Percentiles rank a stretch among this genome's conserved stretches.
Conservation (phyloP, 2,888 invertebrate species). For the Panopea generosa region DNA sequence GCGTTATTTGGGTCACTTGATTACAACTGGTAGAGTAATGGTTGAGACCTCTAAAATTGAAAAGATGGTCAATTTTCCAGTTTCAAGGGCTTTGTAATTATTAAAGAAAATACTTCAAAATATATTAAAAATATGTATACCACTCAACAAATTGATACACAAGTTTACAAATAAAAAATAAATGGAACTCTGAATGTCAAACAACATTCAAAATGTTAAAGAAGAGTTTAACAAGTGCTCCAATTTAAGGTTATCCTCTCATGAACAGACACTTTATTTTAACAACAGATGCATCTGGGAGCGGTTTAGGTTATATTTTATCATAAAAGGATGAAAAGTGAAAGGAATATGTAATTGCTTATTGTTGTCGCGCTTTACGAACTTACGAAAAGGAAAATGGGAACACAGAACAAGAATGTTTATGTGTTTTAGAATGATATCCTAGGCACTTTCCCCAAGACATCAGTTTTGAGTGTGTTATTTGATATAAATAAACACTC, state of each 20-base stretch:
- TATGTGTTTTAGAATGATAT: conserved; percentile 37
- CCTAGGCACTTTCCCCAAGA: conserved; percentile 14
- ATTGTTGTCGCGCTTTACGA: conserved; percentile 27
- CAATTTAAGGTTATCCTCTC: not conserved
- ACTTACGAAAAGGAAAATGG: conserved; percentile 23
- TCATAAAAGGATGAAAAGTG: too few species aligned
- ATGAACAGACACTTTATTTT: not conserved
- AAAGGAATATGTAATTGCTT: too few species aligned
- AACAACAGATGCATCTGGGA: conserved; percentile 5
- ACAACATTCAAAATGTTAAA: conserved; percentile 1
- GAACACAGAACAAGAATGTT: conserved; percentile 32
- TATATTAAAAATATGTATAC: not conserved
- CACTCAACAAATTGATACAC: conserved; percentile 11
- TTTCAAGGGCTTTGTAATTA: conserved; percentile 7
- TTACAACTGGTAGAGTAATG: conserved; percentile 19
- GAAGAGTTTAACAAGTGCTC: not conserved
- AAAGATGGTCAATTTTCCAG: conserved; percentile 12
- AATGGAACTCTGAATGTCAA: conserved; percentile 9
- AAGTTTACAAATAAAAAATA: conserved; percentile 1
- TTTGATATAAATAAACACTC: conserved; percentile 47
- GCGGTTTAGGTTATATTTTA: too few species aligned
- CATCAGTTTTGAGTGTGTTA: conserved; percentile 50
- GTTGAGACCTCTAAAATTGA: conserved; percentile 2
- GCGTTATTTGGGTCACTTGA: conserved; percentile 15
- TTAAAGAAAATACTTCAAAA: conserved; percentile 1